Evolutionary conservation across 2,113 vertebrate species (phyloP).

Genomic region (Callithrix jacchus): DNA sequence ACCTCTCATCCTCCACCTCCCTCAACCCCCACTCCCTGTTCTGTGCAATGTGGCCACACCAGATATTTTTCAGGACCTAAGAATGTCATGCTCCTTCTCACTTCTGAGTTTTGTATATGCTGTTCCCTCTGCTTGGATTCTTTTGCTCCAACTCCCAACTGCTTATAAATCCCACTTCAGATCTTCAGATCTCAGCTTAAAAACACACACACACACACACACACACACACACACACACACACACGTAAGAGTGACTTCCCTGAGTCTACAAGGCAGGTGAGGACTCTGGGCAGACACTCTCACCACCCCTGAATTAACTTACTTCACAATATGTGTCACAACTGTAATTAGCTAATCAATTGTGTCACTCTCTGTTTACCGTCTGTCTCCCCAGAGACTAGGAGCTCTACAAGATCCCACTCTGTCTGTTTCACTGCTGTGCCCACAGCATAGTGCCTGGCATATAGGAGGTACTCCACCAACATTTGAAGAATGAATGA

Average conservation of each 20-base stretch:
- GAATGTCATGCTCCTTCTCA: not conserved
- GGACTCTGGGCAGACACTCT: not conserved
- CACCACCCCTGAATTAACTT: not conserved
- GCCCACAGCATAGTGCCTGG: not conserved
- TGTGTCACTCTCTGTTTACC: slow-evolving; percentile 63
- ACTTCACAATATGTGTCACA: not conserved
- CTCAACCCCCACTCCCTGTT: not conserved
- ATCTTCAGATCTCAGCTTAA: not conserved
- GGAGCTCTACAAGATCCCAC: not conserved
- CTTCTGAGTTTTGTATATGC: not conserved
- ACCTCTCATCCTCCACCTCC: not conserved
- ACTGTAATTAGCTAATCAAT: slow-evolving; percentile 46
- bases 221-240: no score
- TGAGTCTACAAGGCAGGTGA: not conserved
- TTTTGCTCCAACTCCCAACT: not conserved
- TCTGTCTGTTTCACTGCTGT: not conserved
- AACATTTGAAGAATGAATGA: not conserved
- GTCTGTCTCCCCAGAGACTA: slow-evolving; percentile 47
- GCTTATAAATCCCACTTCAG: not conserved
- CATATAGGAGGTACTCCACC: not conserved
- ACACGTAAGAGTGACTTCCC: not conserved
- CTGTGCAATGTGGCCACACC: not conserved
- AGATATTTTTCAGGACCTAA: not conserved
- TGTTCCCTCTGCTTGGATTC: not conserved
- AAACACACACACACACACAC: no score